Conservation (phyloP, 1,140 invertebrate genomes). For the Eubasilissa regina region DNA sequence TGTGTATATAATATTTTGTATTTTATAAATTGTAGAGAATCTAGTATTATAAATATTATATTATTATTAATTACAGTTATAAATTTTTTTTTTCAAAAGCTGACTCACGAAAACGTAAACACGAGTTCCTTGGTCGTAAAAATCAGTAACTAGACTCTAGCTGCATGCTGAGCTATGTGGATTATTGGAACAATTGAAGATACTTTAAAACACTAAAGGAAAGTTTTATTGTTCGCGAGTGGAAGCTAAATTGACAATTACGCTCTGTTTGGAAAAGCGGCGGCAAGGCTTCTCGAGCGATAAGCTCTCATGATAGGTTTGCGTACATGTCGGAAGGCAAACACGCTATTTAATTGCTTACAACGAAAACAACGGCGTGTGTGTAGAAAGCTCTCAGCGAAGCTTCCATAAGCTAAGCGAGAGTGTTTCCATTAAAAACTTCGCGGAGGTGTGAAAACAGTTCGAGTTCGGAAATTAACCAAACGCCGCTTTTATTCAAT, state of each 20-base stretch:
- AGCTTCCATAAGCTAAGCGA: slow-evolving; percentile 30
- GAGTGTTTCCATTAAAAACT: slow-evolving; percentile 43
- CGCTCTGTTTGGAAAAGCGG: slow-evolving; percentile 20
- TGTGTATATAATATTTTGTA: too few species aligned
- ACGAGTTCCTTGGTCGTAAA: too few species aligned
- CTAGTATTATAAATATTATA: too few species aligned
- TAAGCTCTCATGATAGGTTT: slow-evolving; percentile 50
- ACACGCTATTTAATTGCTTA: slow-evolving; percentile 56
- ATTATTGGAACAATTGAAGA: slow-evolving; percentile 1
- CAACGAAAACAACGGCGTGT: slow-evolving; percentile 48
- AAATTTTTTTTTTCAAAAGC: too few species aligned
- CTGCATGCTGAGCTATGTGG: neutral
- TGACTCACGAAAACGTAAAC: too few species aligned
- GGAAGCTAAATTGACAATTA: slow-evolving; percentile 34
- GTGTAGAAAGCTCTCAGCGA: slow-evolving; percentile 4
- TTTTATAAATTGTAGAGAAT: too few species aligned
- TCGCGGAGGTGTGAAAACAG: slow-evolving; percentile 31
- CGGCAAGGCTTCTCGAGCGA: slow-evolving; percentile 1
- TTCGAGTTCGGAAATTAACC: slow-evolving; percentile 10
- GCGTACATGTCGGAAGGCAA: slow-evolving; percentile 48
- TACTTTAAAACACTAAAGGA: slow-evolving; percentile 27
- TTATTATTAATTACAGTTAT: too few species aligned
- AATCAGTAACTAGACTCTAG: neutral
- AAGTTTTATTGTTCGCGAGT: slow-evolving; percentile 32
- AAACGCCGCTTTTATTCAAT: slow-evolving; percentile 13